Percentiles rank a stretch among this genome's conserved stretches.
phyloP scores from a whole-genome alignment of 2,888 invertebrate genomes.

The Gasteruption jaculator region DNA sequence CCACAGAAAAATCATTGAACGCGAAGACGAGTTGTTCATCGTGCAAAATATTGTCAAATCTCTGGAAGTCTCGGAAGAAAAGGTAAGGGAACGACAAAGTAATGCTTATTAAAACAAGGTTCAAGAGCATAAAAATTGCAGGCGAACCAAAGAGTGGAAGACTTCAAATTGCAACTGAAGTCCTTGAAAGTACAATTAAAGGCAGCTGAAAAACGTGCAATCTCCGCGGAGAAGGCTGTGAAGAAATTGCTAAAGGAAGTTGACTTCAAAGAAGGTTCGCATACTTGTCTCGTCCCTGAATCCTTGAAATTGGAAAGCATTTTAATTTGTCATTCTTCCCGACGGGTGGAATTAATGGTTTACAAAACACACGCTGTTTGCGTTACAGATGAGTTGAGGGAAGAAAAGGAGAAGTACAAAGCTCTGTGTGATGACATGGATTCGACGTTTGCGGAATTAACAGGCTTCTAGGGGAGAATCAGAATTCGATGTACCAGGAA shows the following conservation, averaged over 20 bases:
- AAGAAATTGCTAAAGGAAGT: conserved; percentile 44
- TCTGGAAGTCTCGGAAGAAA: conserved; percentile 48
- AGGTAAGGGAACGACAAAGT: conserved; percentile 36
- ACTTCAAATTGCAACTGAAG: conserved; percentile 46
- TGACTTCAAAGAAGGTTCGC: conserved; percentile 46
- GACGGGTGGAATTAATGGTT: too few relatives aligned
- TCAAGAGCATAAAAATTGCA: too few relatives aligned
- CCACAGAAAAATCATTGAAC: conserved; percentile 46
- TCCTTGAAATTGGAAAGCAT: too few relatives aligned
- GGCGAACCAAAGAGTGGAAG: conserved; percentile 49
- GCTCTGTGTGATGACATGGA: conserved; percentile 74
- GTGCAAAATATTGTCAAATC: conserved; percentile 50
- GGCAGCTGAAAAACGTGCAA: conserved; percentile 46
- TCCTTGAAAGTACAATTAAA: conserved; percentile 40
- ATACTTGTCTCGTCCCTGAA: neutral
- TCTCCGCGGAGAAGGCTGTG: conserved; percentile 44
- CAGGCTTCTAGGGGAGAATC: conserved; percentile 64
- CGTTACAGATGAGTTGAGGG: conserved; percentile 59
- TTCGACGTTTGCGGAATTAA: conserved; percentile 70
- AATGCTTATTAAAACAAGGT: neutral
- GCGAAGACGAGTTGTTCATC: conserved; percentile 49
- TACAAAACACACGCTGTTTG: too few relatives aligned
- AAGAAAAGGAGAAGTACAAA: conserved; percentile 75
- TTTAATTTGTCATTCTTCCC: too few relatives aligned
- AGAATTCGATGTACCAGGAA: conserved; percentile 6